Base-by-base conservation (phyloP, 2,113 vertebrate genomes). In the Perognathus longimembris region DNA sequence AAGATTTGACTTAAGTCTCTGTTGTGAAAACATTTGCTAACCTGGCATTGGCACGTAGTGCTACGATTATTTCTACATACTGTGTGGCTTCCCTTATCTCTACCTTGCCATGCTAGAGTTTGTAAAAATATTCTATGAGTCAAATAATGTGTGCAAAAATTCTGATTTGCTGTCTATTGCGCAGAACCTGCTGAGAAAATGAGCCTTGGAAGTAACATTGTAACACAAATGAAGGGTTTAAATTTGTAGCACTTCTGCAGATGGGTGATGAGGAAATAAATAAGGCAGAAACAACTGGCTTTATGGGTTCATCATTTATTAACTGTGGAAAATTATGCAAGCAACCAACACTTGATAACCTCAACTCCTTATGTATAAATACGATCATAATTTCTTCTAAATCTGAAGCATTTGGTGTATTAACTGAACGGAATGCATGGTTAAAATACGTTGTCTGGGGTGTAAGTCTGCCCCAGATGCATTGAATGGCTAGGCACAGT, bases 11-110 rank as follows among this genome's bases (percentile, higher is more conserved):
- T 73, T 71, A 40, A 70, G 14, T 85, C 34, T 28, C 88, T 10
- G 17, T 94, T 75, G 93, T 91, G 32, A 32, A 90, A 87, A 97
- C 93, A 95, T 21, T 91, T 82, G 38, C 69, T 61, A 85, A 30
- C 42, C 88, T 71, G 34, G 34, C 50, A 75, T 6, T 54, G 22
- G 61, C 32, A 63, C 15, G 73, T 92, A 71, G 87, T 26, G 4
- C 79, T 86, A 86, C 54, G 77, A 79, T 90, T 85, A 84, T 92
- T 93, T 93, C 63, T 88, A 50, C 42, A 36, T 14, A 30, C 18
- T 76, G 24, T 0, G 1, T 83, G 22, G 71, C 80, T 94, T 88
- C 11, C 28, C 81, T 94, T 91, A 92, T 91, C 93, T 95, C 36
- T 87, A 20, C 71, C 24, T 92, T 61, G 22, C 88, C 74, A 93